Conservation (phyloP, 2,113 vertebrate genomes). For the cat (Felis catus) region F.catus_Fca126_mat1.0 CM031416.1:24109001-24109500, state of each 20-base stretch:
- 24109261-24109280: too few species aligned
- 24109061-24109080: background rate
- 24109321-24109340: too few species aligned
- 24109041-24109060: background rate
- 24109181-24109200: too few species aligned
- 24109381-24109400: background rate
- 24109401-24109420: background rate
- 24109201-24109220: too few species aligned
- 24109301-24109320: too few species aligned
- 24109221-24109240: too few species aligned
- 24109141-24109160: background rate
- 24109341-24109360: too few species aligned
- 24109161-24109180: background rate
- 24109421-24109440: background rate
- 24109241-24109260: too few species aligned
- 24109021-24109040: background rate
- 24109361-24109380: too few species aligned
- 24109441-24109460: background rate
- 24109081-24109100: background rate
- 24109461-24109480: background rate
- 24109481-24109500: background rate
- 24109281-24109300: too few species aligned
- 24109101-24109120: background rate
- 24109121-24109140: background rate
- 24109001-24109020: background rate